Evolutionary conservation across 2,888 invertebrate species (phyloP), one percentile per base, ranked within the genome.

Genomic region (Apamea sordens): DNA sequence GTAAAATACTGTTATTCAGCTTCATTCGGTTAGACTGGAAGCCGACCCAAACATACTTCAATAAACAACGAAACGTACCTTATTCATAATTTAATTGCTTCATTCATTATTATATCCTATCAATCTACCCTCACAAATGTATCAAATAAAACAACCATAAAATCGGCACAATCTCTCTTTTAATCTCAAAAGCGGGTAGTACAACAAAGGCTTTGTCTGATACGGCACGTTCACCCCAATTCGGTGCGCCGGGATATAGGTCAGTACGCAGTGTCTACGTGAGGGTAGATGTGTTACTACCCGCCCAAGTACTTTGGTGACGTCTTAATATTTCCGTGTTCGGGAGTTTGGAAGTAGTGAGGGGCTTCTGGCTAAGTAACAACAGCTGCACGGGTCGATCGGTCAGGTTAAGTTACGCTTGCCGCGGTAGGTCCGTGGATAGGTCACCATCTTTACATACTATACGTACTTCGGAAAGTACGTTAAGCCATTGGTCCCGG

Each of bases 171-270:
- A 63, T 21, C 41, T 21, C 36, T n/a, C 18, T 73, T 83, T 63
- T 86, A 69, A 86, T 86, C 83, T 56, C n/a, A 1, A 71, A 65
- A 47, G 73, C 61, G 61, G 73, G 65, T 67, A 77, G 73, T 67
- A 63, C 65, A 59, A 73, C 69, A 86, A 84, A 85, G 75, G 4
- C 73, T 86, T 86, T 88, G 82, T 88, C 71, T 77, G 69, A 71
- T 75, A 64, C 36, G 70, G 50, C 73, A 70, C 32, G 73, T 64
- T 86, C 77, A 88, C 87, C 89, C 84, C 76, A 83, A 88, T 76
- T 73, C 56, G 56, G 0, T 24, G 61, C 41, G 36, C 11, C 1
- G 24, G 70, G 50, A 88, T 79, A 70, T 86, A 86, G 86, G 86
- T 86, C 86, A 86, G 87, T 83, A 70, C 87, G 86, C 76, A 81